Evolutionary conservation across 2,888 invertebrate genomes (phyloP).

Genomic region (Podabrus alpinus): DNA sequence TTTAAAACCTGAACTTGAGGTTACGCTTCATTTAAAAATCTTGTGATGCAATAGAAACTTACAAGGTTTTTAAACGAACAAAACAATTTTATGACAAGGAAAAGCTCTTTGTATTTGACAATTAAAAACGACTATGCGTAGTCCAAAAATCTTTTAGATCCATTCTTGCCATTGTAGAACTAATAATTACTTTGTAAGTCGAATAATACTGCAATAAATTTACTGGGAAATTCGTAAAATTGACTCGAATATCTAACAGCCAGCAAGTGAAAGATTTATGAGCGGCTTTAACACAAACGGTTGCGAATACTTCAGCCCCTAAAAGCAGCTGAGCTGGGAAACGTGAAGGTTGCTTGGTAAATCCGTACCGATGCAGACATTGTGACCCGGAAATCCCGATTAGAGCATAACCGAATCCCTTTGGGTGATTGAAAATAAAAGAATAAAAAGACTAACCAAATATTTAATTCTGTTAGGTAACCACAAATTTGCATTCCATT

Average conservation of each 20-base stretch:
- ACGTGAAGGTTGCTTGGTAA: conserved; percentile 9
- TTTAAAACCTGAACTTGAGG: neutral
- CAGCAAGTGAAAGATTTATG: conserved; percentile 19
- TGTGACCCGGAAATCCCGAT: conserved; percentile 25
- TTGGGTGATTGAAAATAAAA: conserved; percentile 3
- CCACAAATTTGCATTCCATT: neutral
- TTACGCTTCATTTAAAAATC: neutral
- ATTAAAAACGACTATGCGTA: neutral
- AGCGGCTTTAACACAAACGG: conserved; percentile 19
- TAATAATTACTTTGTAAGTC: conserved; percentile 17
- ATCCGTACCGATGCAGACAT: conserved; percentile 18
- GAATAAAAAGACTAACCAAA: neutral
- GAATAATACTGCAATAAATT: conserved; percentile 30
- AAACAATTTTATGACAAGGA: conserved; percentile 4
- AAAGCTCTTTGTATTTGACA: conserved; percentile 3
- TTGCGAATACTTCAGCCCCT: conserved; percentile 16
- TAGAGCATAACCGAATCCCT: conserved; percentile 18
- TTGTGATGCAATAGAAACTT: neutral
- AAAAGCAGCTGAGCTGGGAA: conserved; percentile 19
- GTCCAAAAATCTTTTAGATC: neutral
- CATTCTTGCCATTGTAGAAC: conserved; percentile 9
- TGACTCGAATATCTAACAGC: conserved; percentile 14
- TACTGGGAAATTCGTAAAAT: conserved; percentile 28
- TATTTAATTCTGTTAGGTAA: neutral
- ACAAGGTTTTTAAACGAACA: neutral